These are phyloP conservation scores for Spea multiplicata DNA, from an alignment of 2,113 vertebrate species.

Conservation along the genomic window DNA sequence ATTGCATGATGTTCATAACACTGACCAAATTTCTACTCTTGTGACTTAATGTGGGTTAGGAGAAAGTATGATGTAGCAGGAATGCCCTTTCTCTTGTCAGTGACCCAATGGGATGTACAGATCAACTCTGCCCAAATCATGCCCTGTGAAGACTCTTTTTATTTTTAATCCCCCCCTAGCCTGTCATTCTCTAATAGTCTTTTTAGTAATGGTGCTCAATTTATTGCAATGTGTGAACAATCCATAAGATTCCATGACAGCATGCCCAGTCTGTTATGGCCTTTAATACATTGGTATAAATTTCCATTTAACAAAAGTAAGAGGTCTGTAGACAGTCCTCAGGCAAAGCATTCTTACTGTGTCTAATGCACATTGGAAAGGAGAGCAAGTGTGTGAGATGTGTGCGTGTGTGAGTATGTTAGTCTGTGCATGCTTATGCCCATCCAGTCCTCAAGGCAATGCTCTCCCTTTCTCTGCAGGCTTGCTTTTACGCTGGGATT, in stretches of 20 bases:
- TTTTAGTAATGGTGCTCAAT: too few species aligned
- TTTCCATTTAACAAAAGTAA: too few species aligned
- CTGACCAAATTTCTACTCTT: not conserved
- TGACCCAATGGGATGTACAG: too few species aligned
- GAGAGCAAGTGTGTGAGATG: not conserved
- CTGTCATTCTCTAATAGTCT: too few species aligned
- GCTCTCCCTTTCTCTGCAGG: constrained; percentile 11
- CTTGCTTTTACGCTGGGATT: not conserved
- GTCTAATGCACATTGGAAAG: not conserved
- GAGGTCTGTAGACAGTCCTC: not conserved
- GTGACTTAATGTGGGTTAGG: not conserved
- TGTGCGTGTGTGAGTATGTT: not conserved
- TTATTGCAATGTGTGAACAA: too few species aligned
- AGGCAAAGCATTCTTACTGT: not conserved
- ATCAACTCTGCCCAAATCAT: too few species aligned
- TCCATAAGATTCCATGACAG: too few species aligned
- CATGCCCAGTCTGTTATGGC: too few species aligned
- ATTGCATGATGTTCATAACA: not conserved
- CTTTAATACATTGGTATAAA: too few species aligned
- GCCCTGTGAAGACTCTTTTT: too few species aligned
- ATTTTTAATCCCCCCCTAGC: too few species aligned
- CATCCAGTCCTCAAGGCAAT: not conserved
- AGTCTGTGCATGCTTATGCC: constrained; percentile 26
- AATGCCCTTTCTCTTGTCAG: not conserved
- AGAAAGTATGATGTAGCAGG: not conserved